phyloP scores from a whole-genome alignment of 1,140 invertebrate genomes.

The Carcinoscorpius rotundicauda region DNA sequence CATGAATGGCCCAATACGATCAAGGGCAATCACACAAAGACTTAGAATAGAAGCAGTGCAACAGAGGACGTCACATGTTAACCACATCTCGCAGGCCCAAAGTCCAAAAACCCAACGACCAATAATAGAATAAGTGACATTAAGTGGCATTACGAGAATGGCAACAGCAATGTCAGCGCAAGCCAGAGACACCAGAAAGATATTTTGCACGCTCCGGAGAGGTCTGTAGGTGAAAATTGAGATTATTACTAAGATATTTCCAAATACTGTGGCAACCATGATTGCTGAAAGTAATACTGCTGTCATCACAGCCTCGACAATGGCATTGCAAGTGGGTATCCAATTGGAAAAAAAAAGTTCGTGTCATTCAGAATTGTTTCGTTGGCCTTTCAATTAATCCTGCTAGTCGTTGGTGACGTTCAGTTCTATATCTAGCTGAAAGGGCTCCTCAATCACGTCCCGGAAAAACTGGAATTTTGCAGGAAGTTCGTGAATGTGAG shows the following conservation, averaged over 20 bases:
- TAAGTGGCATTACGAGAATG: constrained; percentile 88
- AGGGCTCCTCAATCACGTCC: too few species aligned
- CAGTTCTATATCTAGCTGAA: too few species aligned
- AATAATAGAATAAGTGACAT: constrained; percentile 80
- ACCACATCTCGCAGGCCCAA: constrained; percentile 87
- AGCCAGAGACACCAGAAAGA: constrained; percentile 93
- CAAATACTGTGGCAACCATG: constrained; percentile 67
- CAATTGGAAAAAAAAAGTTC: too few species aligned
- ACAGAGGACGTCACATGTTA: constrained; percentile 91
- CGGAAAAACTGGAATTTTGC: too few species aligned
- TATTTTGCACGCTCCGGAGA: constrained; percentile 93
- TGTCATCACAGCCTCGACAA: constrained; percentile 16
- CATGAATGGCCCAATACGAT: constrained; percentile 94
- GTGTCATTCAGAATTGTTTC: too few species aligned
- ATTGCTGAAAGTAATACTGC: constrained; percentile 44
- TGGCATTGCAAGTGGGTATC: neutral
- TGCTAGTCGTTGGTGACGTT: too few species aligned
- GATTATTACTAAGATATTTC: constrained; percentile 88
- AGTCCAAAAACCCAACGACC: constrained; percentile 82
- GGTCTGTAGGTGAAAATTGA: constrained; percentile 93
- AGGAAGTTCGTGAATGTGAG: too few species aligned
- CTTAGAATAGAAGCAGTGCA: constrained; percentile 95
- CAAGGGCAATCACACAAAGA: constrained; percentile 89
- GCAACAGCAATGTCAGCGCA: constrained; percentile 97
- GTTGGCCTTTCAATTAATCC: too few species aligned